Conservation (phyloP, 2,797 vertebrate genomes). For the Parambassis ranga region DNA sequence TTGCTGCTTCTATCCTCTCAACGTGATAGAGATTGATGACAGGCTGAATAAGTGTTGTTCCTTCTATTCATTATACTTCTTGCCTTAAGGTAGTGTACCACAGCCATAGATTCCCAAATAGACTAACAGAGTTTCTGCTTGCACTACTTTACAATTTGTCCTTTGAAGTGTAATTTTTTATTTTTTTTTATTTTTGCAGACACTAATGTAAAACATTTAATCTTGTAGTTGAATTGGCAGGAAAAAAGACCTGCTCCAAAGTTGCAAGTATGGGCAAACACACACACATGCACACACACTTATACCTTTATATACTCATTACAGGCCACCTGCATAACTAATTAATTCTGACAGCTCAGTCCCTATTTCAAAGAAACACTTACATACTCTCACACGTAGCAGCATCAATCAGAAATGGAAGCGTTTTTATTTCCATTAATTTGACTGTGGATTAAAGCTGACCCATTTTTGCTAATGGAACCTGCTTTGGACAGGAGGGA, state of each 20-base stretch:
- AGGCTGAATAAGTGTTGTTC: background rate
- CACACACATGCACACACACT: background rate
- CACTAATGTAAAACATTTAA: constrained; percentile 36
- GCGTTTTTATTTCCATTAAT: constrained; percentile 79
- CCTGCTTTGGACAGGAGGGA: constrained; percentile 59
- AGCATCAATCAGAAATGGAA: constrained; percentile 73
- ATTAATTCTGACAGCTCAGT: constrained; percentile 64
- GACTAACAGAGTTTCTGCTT: constrained; percentile 3
- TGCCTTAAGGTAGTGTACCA: background rate
- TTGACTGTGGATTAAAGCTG: constrained; percentile 79
- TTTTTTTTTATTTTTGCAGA: constrained; percentile 32
- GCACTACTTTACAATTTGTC: constrained; percentile 5
- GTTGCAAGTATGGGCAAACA: background rate
- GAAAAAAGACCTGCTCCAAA: constrained; percentile 39
- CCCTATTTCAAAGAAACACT: constrained; percentile 39
- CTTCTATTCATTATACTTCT: constrained; percentile 3
- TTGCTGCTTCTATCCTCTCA: no score
- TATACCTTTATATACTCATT: constrained; percentile 39
- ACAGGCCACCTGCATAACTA: constrained; percentile 61
- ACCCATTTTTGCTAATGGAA: constrained; percentile 79
- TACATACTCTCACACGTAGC: constrained; percentile 28
- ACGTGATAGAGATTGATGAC: constrained; percentile 8
- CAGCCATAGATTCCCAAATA: constrained; percentile 41
- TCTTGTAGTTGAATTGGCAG: constrained; percentile 46
- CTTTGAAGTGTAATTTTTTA: constrained; percentile 37